Evolutionary conservation across 1,140 invertebrate species (phyloP), one percentile per base, ranked within the genome.

Genomic region (Andrena cerasifolii): DNA sequence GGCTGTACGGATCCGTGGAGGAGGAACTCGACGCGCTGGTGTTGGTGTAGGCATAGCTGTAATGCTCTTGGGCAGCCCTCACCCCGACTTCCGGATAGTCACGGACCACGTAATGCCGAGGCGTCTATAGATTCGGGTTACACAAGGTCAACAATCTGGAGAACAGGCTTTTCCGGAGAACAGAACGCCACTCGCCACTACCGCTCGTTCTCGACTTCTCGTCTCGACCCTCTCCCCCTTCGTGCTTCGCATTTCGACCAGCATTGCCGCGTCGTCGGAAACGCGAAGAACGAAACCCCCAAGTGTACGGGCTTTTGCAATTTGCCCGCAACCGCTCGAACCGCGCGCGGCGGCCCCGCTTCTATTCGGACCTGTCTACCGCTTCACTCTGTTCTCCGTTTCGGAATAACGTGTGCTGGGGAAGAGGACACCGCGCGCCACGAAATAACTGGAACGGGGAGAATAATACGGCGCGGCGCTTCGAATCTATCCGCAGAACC

Each of bases 81-180:
- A 95, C 93, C 83, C 94, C 94, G 83, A 93, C 89, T 84, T 95
- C 94, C 79, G 96, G 95, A 89, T 95, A 95, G 93, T 97, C 96
- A 91, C 95, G 94, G 88, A 96, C 96, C 91, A 96, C 95, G 94
- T 97, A 97, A 94, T 96, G 96, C 82, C 96, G 95, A 91, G 96
- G 96, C 93, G 95, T 97, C 96, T 97, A 86, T 72, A 91, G 78
- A 92, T 89, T 90, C 88, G 88, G 87, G 86, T 89, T 87, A 91
- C 79, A 91, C 84, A 90, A 88, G 85, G 84, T 91, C 86, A 90
- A 84, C 70, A 80, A 89, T 31, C 84, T 89, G 84, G 80, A 89
- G 76, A 89, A 84, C 65, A 72, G 81, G 70, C 54, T 26, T 62
- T 62, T 47, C 47, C 63, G 72, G 76, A 70, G 62, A 78, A 86